These are phyloP conservation scores for Muntiacus muntjak DNA, from an alignment of 2,113 vertebrate species.

Conservation along the genomic window DNA sequence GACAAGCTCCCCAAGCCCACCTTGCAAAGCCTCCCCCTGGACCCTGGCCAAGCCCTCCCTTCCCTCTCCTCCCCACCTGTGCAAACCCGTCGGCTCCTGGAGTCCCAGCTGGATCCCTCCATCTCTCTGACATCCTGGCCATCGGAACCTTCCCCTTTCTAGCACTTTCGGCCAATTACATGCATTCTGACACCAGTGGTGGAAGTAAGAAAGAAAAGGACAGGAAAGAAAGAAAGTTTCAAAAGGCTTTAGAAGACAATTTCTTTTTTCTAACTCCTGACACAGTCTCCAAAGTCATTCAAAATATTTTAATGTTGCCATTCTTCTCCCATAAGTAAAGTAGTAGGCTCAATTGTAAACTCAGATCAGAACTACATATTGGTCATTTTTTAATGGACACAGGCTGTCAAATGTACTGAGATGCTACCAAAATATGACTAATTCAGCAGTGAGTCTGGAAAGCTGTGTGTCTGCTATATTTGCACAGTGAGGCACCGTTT, in stretches of 20 bases:
- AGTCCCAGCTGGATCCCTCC: neutral
- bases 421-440: neutral
- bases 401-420: neutral
- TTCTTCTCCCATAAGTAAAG: neutral
- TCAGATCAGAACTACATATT: neutral
- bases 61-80: neutral
- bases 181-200: neutral
- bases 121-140: too few species aligned
- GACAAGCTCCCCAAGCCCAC: neutral
- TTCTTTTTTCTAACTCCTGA: neutral
- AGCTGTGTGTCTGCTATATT: neutral
- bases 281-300: neutral
- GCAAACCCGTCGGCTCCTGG: neutral
- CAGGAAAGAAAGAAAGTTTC: neutral
- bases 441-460: neutral
- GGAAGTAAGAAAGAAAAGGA: neutral
- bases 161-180: neutral
- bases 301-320: neutral
- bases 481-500: neutral
- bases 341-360: neutral
- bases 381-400: neutral
- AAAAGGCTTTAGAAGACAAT: neutral
- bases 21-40: fast-evolving
- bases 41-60: fast-evolving
- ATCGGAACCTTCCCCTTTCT: neutral